A percentile compares a stretch with the other conserved stretches of the same genome.
These are phyloP conservation scores for Maccullochella peelii DNA, from an alignment of 2,113 vertebrate genomes.

Conservation along the genomic window DNA sequence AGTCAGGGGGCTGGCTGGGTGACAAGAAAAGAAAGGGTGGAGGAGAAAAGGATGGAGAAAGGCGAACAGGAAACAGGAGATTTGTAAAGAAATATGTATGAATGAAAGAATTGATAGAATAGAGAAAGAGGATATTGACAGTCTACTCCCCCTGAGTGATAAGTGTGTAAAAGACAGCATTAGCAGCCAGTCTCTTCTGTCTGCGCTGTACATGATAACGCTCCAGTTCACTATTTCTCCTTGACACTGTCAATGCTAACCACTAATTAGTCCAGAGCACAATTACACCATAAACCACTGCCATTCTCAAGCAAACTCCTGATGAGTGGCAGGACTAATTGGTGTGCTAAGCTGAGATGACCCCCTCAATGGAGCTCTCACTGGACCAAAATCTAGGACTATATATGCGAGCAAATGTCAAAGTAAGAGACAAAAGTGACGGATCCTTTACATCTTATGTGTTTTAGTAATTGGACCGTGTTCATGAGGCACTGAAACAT, in stretches of 20 bases:
- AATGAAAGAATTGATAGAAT: constrained; percentile 47
- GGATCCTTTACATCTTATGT: constrained; percentile 57
- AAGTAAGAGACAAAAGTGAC: constrained; percentile 41
- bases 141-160: constrained; percentile 26
- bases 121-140: constrained; percentile 30
- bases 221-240: constrained; percentile 62
- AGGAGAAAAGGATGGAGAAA: constrained; percentile 59
- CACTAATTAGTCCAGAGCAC: constrained; percentile 74
- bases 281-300: constrained; percentile 63
- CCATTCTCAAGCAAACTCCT: constrained; percentile 49
- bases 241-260: constrained; percentile 64
- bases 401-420: constrained; percentile 43
- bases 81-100: constrained; percentile 57
- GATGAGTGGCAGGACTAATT: constrained; percentile 81
- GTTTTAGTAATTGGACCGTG: constrained; percentile 67
- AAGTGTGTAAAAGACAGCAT: constrained; percentile 28
- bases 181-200: constrained; percentile 41
- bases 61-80: constrained; percentile 39
- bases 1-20: constrained; percentile 77
- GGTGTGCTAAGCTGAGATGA: constrained; percentile 64
- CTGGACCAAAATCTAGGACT: constrained; percentile 50
- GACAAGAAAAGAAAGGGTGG: constrained; percentile 70
- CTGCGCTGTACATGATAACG: constrained; percentile 36
- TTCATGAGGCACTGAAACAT: constrained; percentile 68
- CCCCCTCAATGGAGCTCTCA: constrained; percentile 53